Evolutionary conservation across 1,140 invertebrate species (phyloP), one percentile per base, ranked within the genome.

Genomic region (Centruroides vittatus): DNA sequence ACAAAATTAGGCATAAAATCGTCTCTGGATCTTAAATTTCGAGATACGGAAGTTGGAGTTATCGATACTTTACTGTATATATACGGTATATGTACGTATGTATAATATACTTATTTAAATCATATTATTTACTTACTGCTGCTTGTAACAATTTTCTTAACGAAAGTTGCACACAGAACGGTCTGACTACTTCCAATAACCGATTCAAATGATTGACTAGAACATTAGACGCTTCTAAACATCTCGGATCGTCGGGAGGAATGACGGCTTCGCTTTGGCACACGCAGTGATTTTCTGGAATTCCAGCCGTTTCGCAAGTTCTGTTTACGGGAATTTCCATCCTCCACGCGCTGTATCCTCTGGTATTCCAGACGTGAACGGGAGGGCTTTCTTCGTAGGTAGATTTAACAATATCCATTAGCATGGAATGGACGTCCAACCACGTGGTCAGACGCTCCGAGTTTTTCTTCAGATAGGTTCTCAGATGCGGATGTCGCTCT

Each of bases 391-490:
- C 23, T 73, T 80, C 52, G 3, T 48, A 46, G 3, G 51, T 56
- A 4, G 59, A 23, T 23, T 62, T 57, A 1, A 67, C 47, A 12
- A 67, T 54, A 53, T 67, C 59, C 7, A 57, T 47, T 5, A 78
- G 63, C 5, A 76, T 76, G 57, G 72, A 72, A 60, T 78, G 73
- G 7, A 79, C 67, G 63, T 79, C 78, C 68, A 78, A 78, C 12
- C 74, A 75, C 10, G 76, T 76, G 12, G 76, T 75, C 10, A 78
- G 62, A 46, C 73, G 67, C 3, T 70, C 62, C 36, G 70, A 61
- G 67, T 98, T 97, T 12, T 71, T 67, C 58, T 75, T 75, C 12
- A 97, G 70, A 65, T 88, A 89, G 23, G 75, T 67, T 55, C 79
- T 79, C 3, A 84, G 79, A 35, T 78, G 67, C 0, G 82, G 81